Percentiles rank a stretch among this genome's conserved stretches.
phyloP scores from a whole-genome alignment of 2,888 invertebrate genomes.

The Hetaerina titia region DNA sequence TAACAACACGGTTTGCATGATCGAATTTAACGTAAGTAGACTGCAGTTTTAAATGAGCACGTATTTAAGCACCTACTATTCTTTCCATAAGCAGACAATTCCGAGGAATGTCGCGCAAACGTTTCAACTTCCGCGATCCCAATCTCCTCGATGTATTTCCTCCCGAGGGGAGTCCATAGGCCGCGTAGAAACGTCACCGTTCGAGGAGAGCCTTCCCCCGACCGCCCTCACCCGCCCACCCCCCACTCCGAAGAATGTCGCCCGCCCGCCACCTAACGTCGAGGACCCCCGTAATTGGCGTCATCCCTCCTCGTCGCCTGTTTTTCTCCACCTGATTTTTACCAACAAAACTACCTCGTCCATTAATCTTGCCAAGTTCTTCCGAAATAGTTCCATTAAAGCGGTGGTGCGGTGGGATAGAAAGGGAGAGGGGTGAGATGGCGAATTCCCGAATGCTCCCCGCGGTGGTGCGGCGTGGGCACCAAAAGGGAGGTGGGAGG shows the following conservation, averaged over 20 bases:
- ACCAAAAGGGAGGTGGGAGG: background rate
- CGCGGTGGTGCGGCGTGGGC: background rate
- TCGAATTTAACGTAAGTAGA: background rate
- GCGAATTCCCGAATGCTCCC: background rate
- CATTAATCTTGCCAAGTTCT: constrained; percentile 22
- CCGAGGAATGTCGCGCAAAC: background rate
- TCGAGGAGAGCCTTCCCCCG: too few species aligned
- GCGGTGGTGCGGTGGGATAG: background rate
- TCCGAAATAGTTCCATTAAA: constrained; percentile 8
- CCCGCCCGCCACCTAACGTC: background rate
- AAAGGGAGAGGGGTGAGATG: background rate
- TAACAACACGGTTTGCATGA: too few species aligned
- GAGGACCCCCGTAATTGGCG: background rate
- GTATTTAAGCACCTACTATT: background rate
- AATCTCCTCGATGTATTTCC: constrained; percentile 10
- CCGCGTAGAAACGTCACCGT: background rate
- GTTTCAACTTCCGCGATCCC: background rate
- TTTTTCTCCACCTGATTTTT: constrained; percentile 4
- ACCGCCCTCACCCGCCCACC: background rate
- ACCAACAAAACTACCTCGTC: constrained; percentile 1
- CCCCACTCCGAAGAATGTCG: background rate
- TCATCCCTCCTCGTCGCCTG: constrained; percentile 18
- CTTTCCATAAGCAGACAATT: background rate
- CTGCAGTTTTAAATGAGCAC: background rate
- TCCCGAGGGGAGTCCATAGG: background rate